A percentile compares a stretch with the other conserved stretches of the same genome.
These are phyloP conservation scores for Cisticola juncidis DNA, from an alignment of 2,113 vertebrate species.

Conservation along the genomic window DNA sequence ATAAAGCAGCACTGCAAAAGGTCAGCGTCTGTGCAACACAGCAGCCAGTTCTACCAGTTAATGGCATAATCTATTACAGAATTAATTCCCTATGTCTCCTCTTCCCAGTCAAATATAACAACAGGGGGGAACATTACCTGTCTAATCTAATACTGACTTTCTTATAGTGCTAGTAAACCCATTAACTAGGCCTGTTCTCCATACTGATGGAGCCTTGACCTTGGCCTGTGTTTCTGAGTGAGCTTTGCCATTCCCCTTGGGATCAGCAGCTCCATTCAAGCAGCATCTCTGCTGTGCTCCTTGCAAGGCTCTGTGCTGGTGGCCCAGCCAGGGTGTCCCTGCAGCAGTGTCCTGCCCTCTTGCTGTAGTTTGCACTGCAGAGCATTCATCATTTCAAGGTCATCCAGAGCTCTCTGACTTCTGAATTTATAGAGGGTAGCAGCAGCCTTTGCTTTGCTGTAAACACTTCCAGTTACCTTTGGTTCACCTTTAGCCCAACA, in stretches of 20 bases:
- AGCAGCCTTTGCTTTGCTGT: not conserved
- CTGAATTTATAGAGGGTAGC: not conserved
- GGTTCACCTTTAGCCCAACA: not conserved
- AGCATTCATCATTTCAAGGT: accelerated
- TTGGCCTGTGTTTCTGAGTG: not conserved
- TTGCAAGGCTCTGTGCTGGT: not conserved
- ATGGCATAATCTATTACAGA: not conserved
- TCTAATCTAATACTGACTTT: not conserved
- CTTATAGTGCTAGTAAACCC: not conserved
- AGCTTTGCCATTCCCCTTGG: not conserved
- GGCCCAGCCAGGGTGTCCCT: not conserved
- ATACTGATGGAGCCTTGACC: not conserved
- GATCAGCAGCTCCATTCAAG: not conserved
- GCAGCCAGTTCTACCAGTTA: not conserved
- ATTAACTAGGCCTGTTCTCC: not conserved
- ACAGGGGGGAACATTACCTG: not conserved
- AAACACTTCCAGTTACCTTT: not conserved
- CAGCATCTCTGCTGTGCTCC: not conserved
- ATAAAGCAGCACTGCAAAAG: slow-evolving; percentile 7
- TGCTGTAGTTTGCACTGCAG: not conserved
- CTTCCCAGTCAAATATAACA: not conserved
- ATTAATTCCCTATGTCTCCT: not conserved
- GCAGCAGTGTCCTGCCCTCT: not conserved
- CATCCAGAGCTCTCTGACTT: not conserved
- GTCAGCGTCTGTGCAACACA: not conserved